Percentiles rank a stretch among this genome's conserved stretches.
Conservation (phyloP, 1,140 invertebrate genomes). For the Sycophila sp. region DNA sequence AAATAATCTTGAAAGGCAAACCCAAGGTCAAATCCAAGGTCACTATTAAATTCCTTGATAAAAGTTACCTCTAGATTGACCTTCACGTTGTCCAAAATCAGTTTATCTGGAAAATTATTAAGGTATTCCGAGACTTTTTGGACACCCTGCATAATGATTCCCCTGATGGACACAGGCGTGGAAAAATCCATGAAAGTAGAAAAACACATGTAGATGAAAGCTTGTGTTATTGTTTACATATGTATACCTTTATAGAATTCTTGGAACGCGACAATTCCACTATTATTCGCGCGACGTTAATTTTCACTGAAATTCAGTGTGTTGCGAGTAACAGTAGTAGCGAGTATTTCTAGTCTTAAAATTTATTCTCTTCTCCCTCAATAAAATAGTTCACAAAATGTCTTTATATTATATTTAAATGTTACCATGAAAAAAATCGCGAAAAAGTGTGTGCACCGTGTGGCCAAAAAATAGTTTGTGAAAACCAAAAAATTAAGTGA, state of each 20-base stretch:
- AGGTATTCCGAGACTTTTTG: too few relatives aligned
- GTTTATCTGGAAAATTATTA: too few relatives aligned
- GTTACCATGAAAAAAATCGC: conserved; percentile 1
- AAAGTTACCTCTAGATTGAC: too few relatives aligned
- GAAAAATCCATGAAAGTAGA: not conserved
- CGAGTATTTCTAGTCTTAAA: not conserved
- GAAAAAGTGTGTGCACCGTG: conserved; percentile 16
- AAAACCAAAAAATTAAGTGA: conserved; percentile 1
- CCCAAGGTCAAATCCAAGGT: too few relatives aligned
- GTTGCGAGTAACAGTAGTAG: not conserved
- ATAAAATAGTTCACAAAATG: not conserved
- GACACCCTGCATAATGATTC: too few relatives aligned
- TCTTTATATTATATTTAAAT: not conserved
- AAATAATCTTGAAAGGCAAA: too few relatives aligned
- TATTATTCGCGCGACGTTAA: not conserved
- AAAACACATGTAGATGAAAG: not conserved
- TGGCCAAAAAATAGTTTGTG: conserved; percentile 8
- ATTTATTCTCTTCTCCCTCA: not conserved
- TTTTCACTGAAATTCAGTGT: not conserved
- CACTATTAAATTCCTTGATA: too few relatives aligned
- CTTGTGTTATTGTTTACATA: not conserved
- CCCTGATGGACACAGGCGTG: not conserved
- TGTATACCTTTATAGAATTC: not conserved
- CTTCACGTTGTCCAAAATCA: too few relatives aligned
- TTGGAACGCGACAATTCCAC: not conserved